Base-by-base conservation (phyloP, 1,140 invertebrate species). In the Drosophila bocqueti region DNA sequence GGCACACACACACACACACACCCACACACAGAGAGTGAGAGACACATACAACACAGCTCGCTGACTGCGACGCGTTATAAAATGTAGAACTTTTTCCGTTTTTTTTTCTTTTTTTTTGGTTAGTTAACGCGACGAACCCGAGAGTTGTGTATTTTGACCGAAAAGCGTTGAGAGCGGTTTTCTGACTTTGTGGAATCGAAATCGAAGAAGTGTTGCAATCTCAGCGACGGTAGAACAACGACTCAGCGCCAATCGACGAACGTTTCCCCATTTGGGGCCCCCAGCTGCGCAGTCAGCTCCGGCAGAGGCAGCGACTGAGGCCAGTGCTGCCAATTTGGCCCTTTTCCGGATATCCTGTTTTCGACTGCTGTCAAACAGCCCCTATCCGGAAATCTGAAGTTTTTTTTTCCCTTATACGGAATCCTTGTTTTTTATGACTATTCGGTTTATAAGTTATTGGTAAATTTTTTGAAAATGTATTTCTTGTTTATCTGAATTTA, bases 161-260 rank as follows among this genome's bases (percentile, higher is more conserved):
- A 74, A 73, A 52, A 42, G 45, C 46, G 46, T 58, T 40, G 45
- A 74, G 71, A 72, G 71, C 67, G 64, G 59, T 64, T 36, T 67
- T 65, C 64, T 67, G 64, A 67, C 43, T 65, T 34, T 65, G 55
- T 65, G 31, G 47, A 71, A 69, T 40, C 45, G 29, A 71, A 72
- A 36, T 58, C 69, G 66, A 78, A 77, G 75, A 89, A 80, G 89
- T 91, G 89, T 91, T 91, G 90, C 84, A 92, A 92, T 92, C 90
- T 90, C 62, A 80, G 63, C 85, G 82, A 92, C 90, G 91, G 90
- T 92, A 92, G 90, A 92, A 92, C 84, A 91, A 83, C 90, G 85
- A 92, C 90, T 92, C 90, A 90, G 76, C 43, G 43, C 75, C 69
- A 79, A 63, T 46, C 58, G 55, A 72, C 78, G 76, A 84, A 54